Evolutionary conservation across 1,140 invertebrate species (phyloP).

Genomic region (Bombus affinis): DNA sequence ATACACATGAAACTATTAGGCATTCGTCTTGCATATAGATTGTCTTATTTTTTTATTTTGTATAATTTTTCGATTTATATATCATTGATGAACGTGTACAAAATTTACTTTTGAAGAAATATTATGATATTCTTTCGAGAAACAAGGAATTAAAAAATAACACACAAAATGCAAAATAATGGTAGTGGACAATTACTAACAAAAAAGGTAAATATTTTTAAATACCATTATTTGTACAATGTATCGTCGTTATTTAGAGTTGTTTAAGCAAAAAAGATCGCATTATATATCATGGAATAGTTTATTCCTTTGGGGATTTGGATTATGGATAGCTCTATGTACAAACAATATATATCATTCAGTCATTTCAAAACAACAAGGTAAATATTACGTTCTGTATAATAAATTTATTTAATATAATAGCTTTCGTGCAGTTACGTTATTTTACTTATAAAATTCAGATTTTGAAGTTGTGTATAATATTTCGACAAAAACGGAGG

Average conservation of each 20-base stretch:
- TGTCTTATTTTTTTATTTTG: conserved; percentile 29
- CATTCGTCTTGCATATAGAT: not conserved
- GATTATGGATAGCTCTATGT: conserved; percentile 54
- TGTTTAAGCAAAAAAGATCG: not conserved
- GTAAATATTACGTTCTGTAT: not conserved
- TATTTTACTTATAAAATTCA: conserved; percentile 20
- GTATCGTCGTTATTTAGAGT: not conserved
- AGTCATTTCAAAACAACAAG: not conserved
- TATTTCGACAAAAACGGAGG: not conserved
- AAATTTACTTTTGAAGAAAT: conserved; percentile 24
- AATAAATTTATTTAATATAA: not conserved
- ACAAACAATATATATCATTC: conserved; percentile 27
- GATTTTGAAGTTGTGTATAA: not conserved
- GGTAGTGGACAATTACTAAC: not conserved
- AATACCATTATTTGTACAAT: conserved; percentile 21
- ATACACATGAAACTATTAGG: not conserved
- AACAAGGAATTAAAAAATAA: not conserved
- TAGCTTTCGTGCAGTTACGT: not conserved
- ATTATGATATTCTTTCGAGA: not conserved
- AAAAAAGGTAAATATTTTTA: not conserved
- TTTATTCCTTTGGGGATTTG: conserved; percentile 42
- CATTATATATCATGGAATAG: conserved; percentile 47
- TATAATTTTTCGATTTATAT: conserved; percentile 16
- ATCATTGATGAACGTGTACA: not conserved
- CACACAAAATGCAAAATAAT: conserved; percentile 2